Evolutionary conservation across 2,797 vertebrate genomes (phyloP).

Genomic region (Tinamus major): DNA sequence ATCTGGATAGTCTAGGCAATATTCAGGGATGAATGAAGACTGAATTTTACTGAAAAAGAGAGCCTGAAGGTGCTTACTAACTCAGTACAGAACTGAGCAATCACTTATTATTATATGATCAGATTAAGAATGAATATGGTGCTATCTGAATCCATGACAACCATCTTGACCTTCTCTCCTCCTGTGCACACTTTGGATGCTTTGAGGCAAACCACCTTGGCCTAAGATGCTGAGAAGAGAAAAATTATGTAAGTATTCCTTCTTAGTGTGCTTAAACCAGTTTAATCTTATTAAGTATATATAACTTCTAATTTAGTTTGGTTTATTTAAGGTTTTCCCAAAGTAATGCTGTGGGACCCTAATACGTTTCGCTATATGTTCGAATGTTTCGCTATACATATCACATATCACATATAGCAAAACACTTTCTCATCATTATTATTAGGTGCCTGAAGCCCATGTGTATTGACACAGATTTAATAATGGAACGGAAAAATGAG

Average conservation of each 20-base stretch:
- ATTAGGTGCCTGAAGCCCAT: not conserved
- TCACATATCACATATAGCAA: not conserved
- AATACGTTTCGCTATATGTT: not conserved
- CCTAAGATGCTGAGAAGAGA: not conserved
- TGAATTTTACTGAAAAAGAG: not conserved
- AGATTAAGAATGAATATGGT: not conserved
- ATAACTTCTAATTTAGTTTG: not conserved
- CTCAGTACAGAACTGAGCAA: not conserved
- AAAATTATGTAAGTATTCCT: not conserved
- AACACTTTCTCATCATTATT: not conserved
- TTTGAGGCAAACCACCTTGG: not conserved
- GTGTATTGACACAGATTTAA: not conserved
- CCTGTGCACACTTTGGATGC: not conserved
- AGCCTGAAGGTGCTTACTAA: not conserved
- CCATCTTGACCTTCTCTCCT: not conserved
- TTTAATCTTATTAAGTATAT: not conserved
- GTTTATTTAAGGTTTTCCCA: slow-evolving; percentile 21
- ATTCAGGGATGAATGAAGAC: not conserved
- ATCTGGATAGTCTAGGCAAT: not conserved
- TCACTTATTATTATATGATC: not conserved
- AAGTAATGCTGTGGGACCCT: not conserved
- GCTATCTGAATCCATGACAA: not conserved
- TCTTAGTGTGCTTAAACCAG: not conserved
- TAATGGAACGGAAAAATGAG: not conserved
- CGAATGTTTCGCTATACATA: not conserved